Percentiles rank a stretch among this genome's conserved stretches.
Evolutionary conservation across 2,113 vertebrate species (phyloP).

Genomic region (Notarius lentiginosus): DNA sequence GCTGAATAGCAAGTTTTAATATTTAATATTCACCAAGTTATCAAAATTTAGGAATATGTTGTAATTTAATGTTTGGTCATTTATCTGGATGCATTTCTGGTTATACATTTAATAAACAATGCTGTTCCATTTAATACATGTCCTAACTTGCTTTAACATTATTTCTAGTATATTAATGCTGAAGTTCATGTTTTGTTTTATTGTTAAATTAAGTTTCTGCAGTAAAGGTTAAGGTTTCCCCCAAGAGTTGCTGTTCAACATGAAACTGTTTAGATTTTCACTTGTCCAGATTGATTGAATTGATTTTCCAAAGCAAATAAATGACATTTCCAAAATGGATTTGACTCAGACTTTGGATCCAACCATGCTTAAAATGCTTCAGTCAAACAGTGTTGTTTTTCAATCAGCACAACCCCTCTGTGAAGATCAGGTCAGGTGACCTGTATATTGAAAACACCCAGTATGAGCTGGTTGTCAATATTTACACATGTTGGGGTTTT

Average conservation of each 20-base stretch:
- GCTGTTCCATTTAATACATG: not conserved
- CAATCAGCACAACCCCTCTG: not conserved
- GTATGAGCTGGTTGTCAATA: not conserved
- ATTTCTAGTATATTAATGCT: not conserved
- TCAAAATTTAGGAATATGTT: not conserved
- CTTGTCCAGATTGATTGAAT: not conserved
- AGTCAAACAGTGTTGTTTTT: not conserved
- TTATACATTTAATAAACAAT: not conserved
- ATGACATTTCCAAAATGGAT: conserved; percentile 1
- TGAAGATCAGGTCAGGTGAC: not conserved
- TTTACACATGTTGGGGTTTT: not conserved
- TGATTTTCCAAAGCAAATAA: not conserved
- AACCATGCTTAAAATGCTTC: not conserved
- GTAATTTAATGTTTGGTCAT: not conserved
- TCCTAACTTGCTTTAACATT: not conserved
- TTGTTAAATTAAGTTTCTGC: no score
- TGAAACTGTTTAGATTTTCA: not conserved
- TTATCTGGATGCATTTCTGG: not conserved
- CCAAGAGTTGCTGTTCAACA: not conserved
- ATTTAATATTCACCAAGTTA: not conserved
- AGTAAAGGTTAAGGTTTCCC: not conserved
- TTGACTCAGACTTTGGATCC: not conserved
- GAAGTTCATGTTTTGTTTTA: no score
- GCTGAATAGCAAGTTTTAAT: not conserved
- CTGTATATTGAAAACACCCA: not conserved